Conservation (phyloP, 2,888 invertebrate species). For the Lasioglossum lativentre region DNA sequence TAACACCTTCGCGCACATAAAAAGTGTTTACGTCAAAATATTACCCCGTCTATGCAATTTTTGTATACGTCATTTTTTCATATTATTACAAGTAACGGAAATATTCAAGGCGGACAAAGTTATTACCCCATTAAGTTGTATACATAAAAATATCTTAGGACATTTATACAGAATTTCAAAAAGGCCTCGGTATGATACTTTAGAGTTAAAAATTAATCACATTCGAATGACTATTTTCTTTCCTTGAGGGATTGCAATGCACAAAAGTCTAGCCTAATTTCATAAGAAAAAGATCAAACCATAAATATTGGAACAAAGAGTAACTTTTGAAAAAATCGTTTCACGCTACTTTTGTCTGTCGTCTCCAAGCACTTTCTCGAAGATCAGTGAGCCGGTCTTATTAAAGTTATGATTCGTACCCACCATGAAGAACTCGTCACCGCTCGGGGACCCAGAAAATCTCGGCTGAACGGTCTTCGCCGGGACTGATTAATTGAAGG, state of each 20-base stretch:
- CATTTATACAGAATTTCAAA: too few species aligned
- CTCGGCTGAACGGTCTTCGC: slow-evolving; percentile 60
- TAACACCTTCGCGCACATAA: too few species aligned
- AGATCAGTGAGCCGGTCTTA: neutral
- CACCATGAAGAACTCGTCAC: slow-evolving; percentile 24
- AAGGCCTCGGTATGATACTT: too few species aligned
- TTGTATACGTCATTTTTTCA: too few species aligned
- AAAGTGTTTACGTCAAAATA: too few species aligned
- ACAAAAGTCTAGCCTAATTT: neutral
- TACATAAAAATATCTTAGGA: too few species aligned
- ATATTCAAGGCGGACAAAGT: too few species aligned
- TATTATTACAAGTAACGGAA: too few species aligned
- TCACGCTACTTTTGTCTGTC: neutral
- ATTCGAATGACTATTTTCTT: neutral
- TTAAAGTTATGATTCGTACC: slow-evolving; percentile 31
- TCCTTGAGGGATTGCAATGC: neutral
- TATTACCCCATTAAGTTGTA: too few species aligned
- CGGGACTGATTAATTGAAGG: slow-evolving; percentile 73
- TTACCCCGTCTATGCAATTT: too few species aligned
- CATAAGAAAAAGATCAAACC: too few species aligned
- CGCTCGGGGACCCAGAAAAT: slow-evolving; percentile 52
- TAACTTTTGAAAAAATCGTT: neutral
- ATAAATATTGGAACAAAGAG: neutral
- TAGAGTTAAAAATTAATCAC: too few species aligned
- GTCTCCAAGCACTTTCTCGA: neutral